A percentile compares a stretch with the other conserved stretches of the same genome.
phyloP scores from a whole-genome alignment of 2,888 invertebrate species.

The Pharmacophagus antenor region DNA sequence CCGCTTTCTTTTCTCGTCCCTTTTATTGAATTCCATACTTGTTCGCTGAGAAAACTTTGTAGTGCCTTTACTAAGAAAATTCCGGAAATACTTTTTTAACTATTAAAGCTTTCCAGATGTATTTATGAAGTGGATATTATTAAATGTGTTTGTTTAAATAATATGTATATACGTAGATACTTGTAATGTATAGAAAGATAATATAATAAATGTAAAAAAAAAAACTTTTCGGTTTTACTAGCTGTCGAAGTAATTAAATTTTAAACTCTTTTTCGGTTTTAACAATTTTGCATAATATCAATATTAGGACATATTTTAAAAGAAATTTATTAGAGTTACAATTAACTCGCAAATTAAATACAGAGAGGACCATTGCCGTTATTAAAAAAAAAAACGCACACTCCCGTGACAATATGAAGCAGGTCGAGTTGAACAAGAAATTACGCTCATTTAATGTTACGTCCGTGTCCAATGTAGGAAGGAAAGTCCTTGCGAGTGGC shows the following conservation, averaged over 20 bases:
- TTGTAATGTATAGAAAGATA: neutral
- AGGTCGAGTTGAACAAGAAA: conserved; percentile 27
- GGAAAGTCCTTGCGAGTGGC: conserved; percentile 65
- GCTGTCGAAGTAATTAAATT: no score
- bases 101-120: conserved; percentile 52
- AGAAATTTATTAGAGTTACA: no score
- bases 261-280: no score
- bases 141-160: neutral
- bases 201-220: no score
- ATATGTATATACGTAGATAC: neutral
- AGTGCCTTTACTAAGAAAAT: conserved; percentile 57
- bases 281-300: no score
- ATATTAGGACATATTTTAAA: no score
- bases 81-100: conserved; percentile 54
- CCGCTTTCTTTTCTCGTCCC: conserved; percentile 54
- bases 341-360: no score
- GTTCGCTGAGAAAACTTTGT: conserved; percentile 58
- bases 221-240: no score
- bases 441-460: conserved; percentile 39
- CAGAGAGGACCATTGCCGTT: neutral
- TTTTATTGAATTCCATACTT: conserved; percentile 74
- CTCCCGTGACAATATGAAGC: conserved; percentile 21
- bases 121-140: conserved; percentile 9
- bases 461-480: conserved; percentile 61
- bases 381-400: neutral